Conservation (phyloP, 1,140 invertebrate species). For the Aphaenogaster floridana region DNA sequence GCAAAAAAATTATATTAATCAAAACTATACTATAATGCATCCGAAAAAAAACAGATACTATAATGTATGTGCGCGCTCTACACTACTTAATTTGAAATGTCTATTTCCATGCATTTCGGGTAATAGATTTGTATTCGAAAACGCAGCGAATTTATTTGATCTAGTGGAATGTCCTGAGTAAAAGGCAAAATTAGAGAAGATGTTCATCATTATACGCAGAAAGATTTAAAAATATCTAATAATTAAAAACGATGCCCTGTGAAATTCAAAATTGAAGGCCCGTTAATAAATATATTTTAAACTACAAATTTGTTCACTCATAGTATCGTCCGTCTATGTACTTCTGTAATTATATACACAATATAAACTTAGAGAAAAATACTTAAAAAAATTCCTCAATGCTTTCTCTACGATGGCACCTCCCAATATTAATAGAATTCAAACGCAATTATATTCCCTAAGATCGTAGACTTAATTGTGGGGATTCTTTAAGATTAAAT, state of each 20-base stretch:
- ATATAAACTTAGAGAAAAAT: slow-evolving; percentile 73
- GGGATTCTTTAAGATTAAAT: slow-evolving; percentile 54
- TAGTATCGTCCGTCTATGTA: slow-evolving; percentile 72
- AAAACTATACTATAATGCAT: slow-evolving; percentile 45
- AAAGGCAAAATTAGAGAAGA: slow-evolving; percentile 24
- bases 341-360: slow-evolving; percentile 72
- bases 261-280: not conserved
- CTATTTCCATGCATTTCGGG: slow-evolving; percentile 41
- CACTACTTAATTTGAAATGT: slow-evolving; percentile 39
- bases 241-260: not conserved
- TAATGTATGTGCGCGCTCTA: slow-evolving; percentile 30
- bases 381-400: slow-evolving; percentile 70
- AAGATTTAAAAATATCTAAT: slow-evolving; percentile 31
- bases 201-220: not conserved
- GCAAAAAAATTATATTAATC: slow-evolving; percentile 26
- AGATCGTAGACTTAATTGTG: slow-evolving; percentile 37
- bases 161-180: slow-evolving; percentile 24
- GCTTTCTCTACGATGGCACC: slow-evolving; percentile 65
- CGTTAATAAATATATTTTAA: not conserved
- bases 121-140: slow-evolving; percentile 6
- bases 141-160: not conserved
- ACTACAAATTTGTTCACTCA: slow-evolving; percentile 67
- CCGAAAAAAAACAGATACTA: slow-evolving; percentile 10
- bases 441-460: slow-evolving; percentile 63
- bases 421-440: slow-evolving; percentile 65